These are phyloP conservation scores for Lota lota DNA, from an alignment of 2,113 vertebrate genomes.

Conservation along the genomic window DNA sequence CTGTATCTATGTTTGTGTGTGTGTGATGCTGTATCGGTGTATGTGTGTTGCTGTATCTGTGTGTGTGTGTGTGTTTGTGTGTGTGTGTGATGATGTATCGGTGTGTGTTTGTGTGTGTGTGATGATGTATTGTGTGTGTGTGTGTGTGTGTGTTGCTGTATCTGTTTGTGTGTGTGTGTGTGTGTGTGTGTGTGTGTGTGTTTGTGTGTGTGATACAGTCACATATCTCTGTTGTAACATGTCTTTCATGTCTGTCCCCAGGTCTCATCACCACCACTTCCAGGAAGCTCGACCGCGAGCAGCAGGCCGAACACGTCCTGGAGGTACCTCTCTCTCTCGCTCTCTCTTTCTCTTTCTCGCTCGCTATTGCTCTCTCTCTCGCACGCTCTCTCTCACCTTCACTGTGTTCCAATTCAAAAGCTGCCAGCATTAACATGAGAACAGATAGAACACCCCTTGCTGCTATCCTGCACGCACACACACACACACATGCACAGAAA, in stretches of 20 bases:
- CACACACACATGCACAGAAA: no score
- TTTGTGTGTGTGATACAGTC: background rate
- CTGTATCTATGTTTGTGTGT: background rate
- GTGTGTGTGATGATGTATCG: background rate
- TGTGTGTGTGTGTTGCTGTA: background rate
- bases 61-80: background rate
- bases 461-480: background rate
- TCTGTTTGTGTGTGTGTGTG: background rate
- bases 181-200: background rate
- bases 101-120: no score
- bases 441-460: background rate
- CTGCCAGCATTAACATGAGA: slow-evolving; percentile 4
- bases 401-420: no score
- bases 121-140: background rate
- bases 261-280: slow-evolving; percentile 93
- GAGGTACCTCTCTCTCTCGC: slow-evolving; percentile 76
- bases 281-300: slow-evolving; percentile 92
- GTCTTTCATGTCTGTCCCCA: slow-evolving; percentile 49
- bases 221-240: background rate
- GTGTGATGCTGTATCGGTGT: background rate
- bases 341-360: no score
- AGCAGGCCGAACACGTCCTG: slow-evolving; percentile 91
- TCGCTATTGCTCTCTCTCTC: no score
- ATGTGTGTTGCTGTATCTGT: background rate
- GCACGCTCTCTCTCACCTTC: no score